These are phyloP conservation scores for Centruroides vittatus DNA, from an alignment of 1,140 invertebrate genomes.

Conservation along the genomic window DNA sequence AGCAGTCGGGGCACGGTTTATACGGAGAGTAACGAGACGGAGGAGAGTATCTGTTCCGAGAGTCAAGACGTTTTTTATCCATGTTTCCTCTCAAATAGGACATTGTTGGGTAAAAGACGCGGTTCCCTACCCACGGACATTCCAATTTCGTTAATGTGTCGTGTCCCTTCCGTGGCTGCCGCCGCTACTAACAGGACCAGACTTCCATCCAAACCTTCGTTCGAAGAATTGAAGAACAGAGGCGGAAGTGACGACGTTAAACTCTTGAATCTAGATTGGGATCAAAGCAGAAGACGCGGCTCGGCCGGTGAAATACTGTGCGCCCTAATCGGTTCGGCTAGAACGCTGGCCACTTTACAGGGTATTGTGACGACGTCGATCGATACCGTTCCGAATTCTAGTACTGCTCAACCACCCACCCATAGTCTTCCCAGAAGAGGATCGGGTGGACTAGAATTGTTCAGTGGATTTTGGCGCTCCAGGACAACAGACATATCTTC, in stretches of 20 bases:
- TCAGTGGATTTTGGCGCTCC: conserved; percentile 14
- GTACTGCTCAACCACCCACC: too few relatives aligned
- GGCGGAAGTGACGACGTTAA: not conserved
- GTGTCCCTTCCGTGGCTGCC: not conserved
- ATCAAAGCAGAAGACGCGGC: not conserved
- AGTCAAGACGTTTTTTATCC: not conserved
- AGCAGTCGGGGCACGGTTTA: not conserved
- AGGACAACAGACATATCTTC: conserved; percentile 4
- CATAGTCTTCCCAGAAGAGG: conserved; percentile 5
- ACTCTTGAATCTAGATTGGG: too few relatives aligned
- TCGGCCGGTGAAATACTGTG: not conserved
- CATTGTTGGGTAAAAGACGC: not conserved
- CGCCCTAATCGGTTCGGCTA: not conserved
- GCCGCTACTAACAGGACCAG: not conserved
- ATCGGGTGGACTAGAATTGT: conserved; percentile 17
- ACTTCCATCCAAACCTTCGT: not conserved
- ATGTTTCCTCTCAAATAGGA: not conserved
- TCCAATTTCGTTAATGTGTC: not conserved
- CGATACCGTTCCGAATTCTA: too few relatives aligned
- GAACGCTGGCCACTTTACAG: not conserved
- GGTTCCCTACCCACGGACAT: not conserved
- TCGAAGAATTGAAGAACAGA: not conserved
- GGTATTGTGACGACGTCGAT: too few relatives aligned
- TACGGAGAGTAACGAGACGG: not conserved
- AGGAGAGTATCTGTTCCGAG: not conserved